A percentile compares a stretch with the other conserved stretches of the same genome.
phyloP scores from a whole-genome alignment of 92 coral and sea anemone species.

The Epizoanthus stellaris region DNA sequence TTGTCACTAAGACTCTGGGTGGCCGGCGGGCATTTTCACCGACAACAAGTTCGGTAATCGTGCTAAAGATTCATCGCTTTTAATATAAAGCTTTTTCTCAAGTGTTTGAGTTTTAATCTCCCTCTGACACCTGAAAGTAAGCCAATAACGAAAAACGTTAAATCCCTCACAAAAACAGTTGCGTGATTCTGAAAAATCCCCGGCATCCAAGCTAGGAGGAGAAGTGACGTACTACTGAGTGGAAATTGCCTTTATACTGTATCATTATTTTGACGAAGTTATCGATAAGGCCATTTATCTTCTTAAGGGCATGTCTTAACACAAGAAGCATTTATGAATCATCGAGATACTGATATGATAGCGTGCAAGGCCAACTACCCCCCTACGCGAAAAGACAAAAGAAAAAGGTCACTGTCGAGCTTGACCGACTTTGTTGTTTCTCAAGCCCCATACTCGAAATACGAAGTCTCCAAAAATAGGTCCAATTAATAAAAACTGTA shows the following conservation, averaged over 20 bases:
- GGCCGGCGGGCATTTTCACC: constrained; percentile 43
- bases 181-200: constrained; percentile 44
- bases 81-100: constrained; percentile 40
- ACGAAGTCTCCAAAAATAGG: constrained; percentile 37
- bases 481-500: constrained; percentile 30
- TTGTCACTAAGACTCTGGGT: constrained; percentile 19
- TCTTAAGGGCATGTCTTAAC: constrained; percentile 61
- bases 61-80: constrained; percentile 6
- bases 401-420: constrained; percentile 47
- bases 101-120: constrained; percentile 40
- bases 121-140: constrained; percentile 32
- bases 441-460: constrained; percentile 38
- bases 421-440: constrained; percentile 31
- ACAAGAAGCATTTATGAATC: constrained; percentile 62
- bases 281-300: constrained; percentile 86
- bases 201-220: constrained; percentile 28
- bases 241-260: constrained; percentile 8
- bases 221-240: constrained; percentile 35
- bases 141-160: constrained; percentile 33
- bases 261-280: constrained; percentile 53
- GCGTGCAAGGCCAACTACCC: constrained; percentile 50
- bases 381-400: constrained; percentile 44
- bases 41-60: constrained; percentile 19
- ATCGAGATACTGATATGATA: constrained; percentile 66
- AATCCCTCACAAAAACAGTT: constrained; percentile 26